Percentiles rank a stretch among this genome's conserved stretches.
phyloP scores from a whole-genome alignment of 2,797 vertebrate species.

The Rachycentron canadum region DNA sequence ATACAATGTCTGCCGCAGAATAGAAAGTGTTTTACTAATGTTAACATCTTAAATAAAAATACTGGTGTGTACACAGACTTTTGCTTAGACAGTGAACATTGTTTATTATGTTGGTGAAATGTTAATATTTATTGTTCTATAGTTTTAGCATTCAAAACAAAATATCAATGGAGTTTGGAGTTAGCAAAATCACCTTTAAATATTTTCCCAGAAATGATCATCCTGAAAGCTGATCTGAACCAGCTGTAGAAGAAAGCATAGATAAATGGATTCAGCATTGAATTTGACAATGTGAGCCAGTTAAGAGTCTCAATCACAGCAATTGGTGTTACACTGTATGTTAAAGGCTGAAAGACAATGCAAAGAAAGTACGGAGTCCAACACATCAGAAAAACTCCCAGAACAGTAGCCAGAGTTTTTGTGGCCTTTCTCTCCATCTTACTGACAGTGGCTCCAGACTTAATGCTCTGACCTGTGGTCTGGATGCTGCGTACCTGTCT shows the following conservation, averaged over 20 bases:
- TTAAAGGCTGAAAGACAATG: constrained; percentile 13
- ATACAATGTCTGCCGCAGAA: no score
- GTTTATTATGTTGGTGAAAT: no score
- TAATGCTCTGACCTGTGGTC: constrained; percentile 3
- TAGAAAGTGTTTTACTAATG: no score
- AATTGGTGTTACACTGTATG: constrained; percentile 5
- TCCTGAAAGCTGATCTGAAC: constrained; percentile 83
- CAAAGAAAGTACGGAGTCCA: constrained; percentile 43
- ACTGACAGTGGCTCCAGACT: constrained; percentile 55
- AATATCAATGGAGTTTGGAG: constrained; percentile 12
- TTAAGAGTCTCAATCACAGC: constrained; percentile 82
- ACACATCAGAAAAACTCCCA: constrained; percentile 51
- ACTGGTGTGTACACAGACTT: no score
- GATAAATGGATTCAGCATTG: constrained; percentile 89
- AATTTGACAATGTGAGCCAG: constrained; percentile 88
- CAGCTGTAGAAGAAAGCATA: constrained; percentile 91
- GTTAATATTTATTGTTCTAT: not conserved
- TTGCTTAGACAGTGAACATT: not conserved
- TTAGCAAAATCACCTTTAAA: constrained; percentile 19
- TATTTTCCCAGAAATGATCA: constrained; percentile 50
- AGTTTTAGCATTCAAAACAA: not conserved
- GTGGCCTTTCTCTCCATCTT: constrained; percentile 85
- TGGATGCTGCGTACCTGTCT: constrained; percentile 86
- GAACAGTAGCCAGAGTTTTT: constrained; percentile 84
- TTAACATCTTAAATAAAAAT: no score